Base-by-base conservation (phyloP, 2,113 vertebrate species). In the Nicator chloris region DNA sequence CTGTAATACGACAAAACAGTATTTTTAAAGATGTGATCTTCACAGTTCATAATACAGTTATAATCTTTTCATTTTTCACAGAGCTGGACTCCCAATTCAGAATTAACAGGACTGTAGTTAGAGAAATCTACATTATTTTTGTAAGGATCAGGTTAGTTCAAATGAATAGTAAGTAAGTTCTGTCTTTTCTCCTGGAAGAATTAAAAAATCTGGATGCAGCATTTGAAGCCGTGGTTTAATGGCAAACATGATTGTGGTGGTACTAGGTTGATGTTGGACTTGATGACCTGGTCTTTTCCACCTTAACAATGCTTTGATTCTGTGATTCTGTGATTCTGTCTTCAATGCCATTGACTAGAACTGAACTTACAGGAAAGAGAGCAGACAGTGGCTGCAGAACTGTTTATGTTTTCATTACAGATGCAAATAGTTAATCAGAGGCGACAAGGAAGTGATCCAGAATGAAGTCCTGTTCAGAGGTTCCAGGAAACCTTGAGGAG, bases 291-390 rank as follows among this genome's bases (percentile, higher is more conserved):
- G 11, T 16, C 6, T 8, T 82, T 68, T 35, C 24, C 47, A 18
- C 45, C 4, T n/a, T 37, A 51, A 28, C 0, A 1, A 44, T 37
- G 18, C 7, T n/a, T 1, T 68, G 37, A 61, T 68, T 75, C 60
- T 31, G 5, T 39, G n/a, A 39, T 47, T 68, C 35, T 40, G 12
- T 26, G 56, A 44, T 69, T 72, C 5, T 42, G 0, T 13, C 14
- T 47, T 54, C 45, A 54, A 6, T 4, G 4, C 5, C 28, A 44
- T 4, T 26, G 16, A 10, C 17, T 59, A 44, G 31, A 54, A 37
- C 11, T 27, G 14, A 47, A 27, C 17, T 4, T 20, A 21, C 6
- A 51, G 22, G 60, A 59, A 65, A 50, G 28, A 44, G 17, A n/a
- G 19, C 13, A 69, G 13, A 59, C 9, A 35, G n/a, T 37, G 31